Percentiles rank a stretch among this genome's conserved stretches.
These are phyloP conservation scores for Tuberolachnus salignus DNA, from an alignment of 2,888 invertebrate genomes.

Conservation along the genomic window DNA sequence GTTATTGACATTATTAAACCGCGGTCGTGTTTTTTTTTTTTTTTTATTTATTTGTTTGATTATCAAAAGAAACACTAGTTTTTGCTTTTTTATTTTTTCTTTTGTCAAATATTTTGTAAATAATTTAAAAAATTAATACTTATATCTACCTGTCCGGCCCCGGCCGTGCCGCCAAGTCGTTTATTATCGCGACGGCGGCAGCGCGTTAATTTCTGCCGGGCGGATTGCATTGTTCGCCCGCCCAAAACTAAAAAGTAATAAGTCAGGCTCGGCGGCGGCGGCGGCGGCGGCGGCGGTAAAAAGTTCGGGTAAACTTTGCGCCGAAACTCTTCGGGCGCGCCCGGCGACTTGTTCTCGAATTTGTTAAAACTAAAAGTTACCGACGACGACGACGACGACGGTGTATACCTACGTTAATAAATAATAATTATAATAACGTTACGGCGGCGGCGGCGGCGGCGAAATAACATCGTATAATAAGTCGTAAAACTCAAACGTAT, in stretches of 20 bases:
- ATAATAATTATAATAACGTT: too few relatives aligned
- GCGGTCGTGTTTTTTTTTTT: conserved; percentile 13
- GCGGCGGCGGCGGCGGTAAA: conserved; percentile 32
- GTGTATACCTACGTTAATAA: too few relatives aligned
- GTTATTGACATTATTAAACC: background rate
- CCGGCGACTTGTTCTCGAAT: conserved; percentile 45
- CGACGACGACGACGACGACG: too few relatives aligned
- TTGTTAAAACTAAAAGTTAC: conserved; percentile 45
- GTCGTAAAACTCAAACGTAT: conserved; percentile 10
- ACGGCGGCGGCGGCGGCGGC: too few relatives aligned
- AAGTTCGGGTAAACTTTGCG: conserved; percentile 38
- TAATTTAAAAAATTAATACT: conserved; percentile 53
- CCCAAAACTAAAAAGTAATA: conserved; percentile 52
- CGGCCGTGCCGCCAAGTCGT: background rate
- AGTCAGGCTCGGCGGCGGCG: conserved; percentile 45
- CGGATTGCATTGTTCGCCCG: conserved; percentile 45
- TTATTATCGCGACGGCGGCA: conserved; percentile 21
- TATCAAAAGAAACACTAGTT: conserved; percentile 47
- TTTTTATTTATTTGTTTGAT: background rate
- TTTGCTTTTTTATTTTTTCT: too few relatives aligned
- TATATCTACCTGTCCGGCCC: too few relatives aligned
- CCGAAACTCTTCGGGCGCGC: conserved; percentile 31
- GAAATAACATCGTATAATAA: conserved; percentile 1
- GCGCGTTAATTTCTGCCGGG: background rate
- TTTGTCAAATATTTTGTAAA: background rate